Conservation (phyloP, 2,888 invertebrate species). For the Cryptosula pallasiana region DNA sequence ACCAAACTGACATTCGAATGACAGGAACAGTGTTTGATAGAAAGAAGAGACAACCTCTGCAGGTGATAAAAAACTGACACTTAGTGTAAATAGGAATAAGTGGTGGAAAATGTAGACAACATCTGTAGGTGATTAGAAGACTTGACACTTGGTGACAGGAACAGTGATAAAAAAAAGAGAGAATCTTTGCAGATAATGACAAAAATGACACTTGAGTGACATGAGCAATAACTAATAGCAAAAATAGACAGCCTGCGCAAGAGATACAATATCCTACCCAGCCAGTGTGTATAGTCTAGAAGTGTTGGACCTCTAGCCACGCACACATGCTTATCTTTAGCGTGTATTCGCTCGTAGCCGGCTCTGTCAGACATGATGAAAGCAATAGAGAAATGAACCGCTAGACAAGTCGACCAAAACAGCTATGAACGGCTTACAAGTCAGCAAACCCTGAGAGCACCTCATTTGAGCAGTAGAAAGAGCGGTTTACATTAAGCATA, state of each 20-base stretch:
- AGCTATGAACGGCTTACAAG: neutral
- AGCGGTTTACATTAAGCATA: neutral
- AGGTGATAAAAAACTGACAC: too few species aligned
- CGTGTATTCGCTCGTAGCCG: constrained; percentile 3
- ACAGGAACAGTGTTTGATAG: too few species aligned
- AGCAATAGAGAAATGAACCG: neutral
- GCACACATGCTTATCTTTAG: constrained; percentile 16
- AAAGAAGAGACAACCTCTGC: too few species aligned
- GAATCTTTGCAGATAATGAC: too few species aligned
- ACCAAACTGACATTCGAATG: too few species aligned
- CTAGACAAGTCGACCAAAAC: neutral
- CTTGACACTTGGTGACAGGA: too few species aligned
- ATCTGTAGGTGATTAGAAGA: too few species aligned
- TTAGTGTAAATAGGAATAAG: too few species aligned
- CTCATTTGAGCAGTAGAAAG: neutral
- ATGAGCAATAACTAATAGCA: neutral
- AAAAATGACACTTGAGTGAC: too few species aligned
- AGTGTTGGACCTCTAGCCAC: constrained; percentile 1
- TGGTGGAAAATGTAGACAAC: too few species aligned
- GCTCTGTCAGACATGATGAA: neutral
- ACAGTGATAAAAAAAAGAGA: too few species aligned
- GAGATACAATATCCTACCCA: neutral
- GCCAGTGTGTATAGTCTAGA: neutral
- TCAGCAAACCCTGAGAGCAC: too few species aligned
- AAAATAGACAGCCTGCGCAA: neutral